Evolutionary conservation across 1,140 invertebrate species (phyloP).

Genomic region (Popillia japonica): DNA sequence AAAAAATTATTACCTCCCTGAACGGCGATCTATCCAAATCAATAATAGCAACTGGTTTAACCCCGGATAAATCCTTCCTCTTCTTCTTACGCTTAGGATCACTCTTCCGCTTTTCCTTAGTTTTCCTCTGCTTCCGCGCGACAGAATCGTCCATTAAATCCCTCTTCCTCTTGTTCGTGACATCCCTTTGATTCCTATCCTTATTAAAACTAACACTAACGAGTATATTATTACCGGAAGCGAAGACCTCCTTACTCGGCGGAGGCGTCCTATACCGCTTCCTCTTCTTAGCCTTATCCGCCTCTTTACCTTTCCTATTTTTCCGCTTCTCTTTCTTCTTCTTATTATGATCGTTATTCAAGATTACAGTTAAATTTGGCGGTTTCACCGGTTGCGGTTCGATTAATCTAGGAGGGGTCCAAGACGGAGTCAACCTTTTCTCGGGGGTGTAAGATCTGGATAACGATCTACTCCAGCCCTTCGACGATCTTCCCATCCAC

Average conservation of each 20-base stretch:
- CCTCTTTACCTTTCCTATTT: slow-evolving; percentile 60
- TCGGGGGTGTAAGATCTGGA: slow-evolving; percentile 58
- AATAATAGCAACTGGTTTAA: slow-evolving; percentile 83
- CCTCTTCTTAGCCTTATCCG: slow-evolving; percentile 57
- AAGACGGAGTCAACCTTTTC: slow-evolving; percentile 53
- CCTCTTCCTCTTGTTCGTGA: slow-evolving; percentile 54
- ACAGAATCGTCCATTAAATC: slow-evolving; percentile 45
- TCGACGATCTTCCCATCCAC: slow-evolving; percentile 46
- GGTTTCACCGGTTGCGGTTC: slow-evolving; percentile 53
- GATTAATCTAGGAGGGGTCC: slow-evolving; percentile 63
- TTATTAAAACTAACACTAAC: slow-evolving; percentile 91
- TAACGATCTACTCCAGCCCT: slow-evolving; percentile 56
- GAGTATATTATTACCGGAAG: slow-evolving; percentile 89
- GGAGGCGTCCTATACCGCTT: slow-evolving; percentile 66
- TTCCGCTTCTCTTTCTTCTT: slow-evolving; percentile 64
- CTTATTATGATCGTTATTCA: slow-evolving; percentile 67
- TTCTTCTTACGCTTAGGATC: slow-evolving; percentile 43
- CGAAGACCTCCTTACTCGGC: slow-evolving; percentile 88
- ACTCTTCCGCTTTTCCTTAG: slow-evolving; percentile 41
- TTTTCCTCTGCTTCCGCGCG: slow-evolving; percentile 56
- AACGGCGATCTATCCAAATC: slow-evolving; percentile 85
- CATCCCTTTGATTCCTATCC: slow-evolving; percentile 65
- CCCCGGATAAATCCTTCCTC: slow-evolving; percentile 61
- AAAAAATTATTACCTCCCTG: slow-evolving; percentile 64
- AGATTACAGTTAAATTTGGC: slow-evolving; percentile 63